Base-by-base conservation (phyloP, 2,113 vertebrate genomes). In the Brachypodius melanocephalos region DNA sequence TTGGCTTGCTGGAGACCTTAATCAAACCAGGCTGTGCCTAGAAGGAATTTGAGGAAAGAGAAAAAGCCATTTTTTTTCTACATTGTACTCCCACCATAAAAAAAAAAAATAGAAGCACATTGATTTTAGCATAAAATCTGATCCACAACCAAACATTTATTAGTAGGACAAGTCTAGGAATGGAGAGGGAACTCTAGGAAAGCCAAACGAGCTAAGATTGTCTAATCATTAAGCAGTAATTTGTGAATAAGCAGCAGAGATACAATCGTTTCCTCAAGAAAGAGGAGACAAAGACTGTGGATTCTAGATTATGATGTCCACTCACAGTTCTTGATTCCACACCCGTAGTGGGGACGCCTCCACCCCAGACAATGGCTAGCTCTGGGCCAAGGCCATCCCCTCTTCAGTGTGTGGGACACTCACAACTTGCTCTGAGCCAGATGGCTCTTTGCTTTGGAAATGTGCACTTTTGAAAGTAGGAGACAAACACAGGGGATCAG, bases 401-500 rank as follows among this genome's bases (percentile, higher is more conserved):
- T 65, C 24, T 32, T 65, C 36, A 21, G 8, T 9, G 9, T 2
- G 1, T n/a, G 25, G 24, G 24, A 34, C 14, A 3, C 26, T 46
- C 32, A 15, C 24, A 63, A 8, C 3, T 48, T 46, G 5, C 52
- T 65, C 59, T 18, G 45, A 69, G 36, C 17, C 48, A 24, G 9
- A 0, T 4, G 26, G 28, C 24, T 43, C n/a, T 68, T 66, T 1
- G 0, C 7, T 43, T 81, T 14, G 17, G 17, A 82, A 61, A 31
- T 9, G 17, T 45, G 12, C 0, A 0, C 26, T 71, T 71, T 67
- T 42, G 52, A 78, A 59, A 1, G 0, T 0, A 67, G 31, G 25
- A 94, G 45, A 29, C 32, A 40, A 87, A 71, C 17, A 17, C 18
- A 34, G 29, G 36, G 49, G 9, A 36, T 79, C 61, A 40, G 38